A percentile compares a stretch with the other conserved stretches of the same genome.
Conservation (phyloP, 2,113 vertebrate genomes). For the Formicarius rufipectus region DNA sequence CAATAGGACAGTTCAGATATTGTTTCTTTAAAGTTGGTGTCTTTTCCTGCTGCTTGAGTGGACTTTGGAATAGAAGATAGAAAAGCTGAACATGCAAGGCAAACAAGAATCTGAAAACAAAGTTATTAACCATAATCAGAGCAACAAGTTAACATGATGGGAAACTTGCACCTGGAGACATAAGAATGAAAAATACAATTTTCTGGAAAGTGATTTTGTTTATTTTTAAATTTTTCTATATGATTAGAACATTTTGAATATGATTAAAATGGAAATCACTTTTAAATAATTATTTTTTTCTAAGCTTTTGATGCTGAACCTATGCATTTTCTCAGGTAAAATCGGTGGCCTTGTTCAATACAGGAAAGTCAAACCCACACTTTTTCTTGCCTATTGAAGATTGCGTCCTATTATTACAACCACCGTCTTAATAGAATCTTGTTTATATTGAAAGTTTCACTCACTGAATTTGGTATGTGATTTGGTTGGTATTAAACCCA, state of each 20-base stretch:
- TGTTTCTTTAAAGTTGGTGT: background rate
- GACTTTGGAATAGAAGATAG: conserved; percentile 18
- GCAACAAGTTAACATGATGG: background rate
- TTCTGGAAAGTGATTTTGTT: background rate
- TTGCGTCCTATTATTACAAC: background rate
- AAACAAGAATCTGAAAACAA: background rate
- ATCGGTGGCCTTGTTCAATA: background rate
- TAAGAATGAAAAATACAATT: background rate
- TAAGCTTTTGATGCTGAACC: background rate
- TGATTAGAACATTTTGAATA: background rate
- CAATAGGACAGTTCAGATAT: background rate
- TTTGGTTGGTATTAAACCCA: background rate
- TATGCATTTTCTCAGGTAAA: background rate
- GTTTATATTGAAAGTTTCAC: background rate
- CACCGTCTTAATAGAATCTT: background rate
- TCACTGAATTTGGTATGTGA: background rate
- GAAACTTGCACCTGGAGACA: background rate
- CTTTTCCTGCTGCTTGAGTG: background rate
- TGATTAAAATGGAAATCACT: background rate
- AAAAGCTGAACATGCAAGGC: background rate
- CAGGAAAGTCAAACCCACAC: background rate
- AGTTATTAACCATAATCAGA: background rate
- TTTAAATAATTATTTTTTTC: background rate
- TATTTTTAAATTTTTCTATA: background rate
- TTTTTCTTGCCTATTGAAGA: background rate